Evolutionary conservation across 2,113 vertebrate species (phyloP).

Genomic region (Pluvianellus socialis): DNA sequence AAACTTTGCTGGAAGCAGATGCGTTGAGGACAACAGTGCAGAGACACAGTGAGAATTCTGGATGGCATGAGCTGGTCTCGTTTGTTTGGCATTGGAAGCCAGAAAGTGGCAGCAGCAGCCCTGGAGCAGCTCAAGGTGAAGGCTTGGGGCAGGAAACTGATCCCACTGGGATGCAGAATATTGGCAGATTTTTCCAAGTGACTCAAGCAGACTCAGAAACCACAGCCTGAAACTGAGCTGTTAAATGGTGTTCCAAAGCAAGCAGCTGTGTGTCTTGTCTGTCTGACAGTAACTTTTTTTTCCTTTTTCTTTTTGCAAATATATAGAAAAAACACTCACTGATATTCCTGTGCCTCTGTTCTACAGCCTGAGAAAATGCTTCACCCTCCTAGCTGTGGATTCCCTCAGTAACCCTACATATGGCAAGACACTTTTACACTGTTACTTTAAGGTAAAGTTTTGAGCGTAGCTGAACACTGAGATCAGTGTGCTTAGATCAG

Average conservation of each 20-base stretch:
- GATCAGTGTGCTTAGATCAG: not conserved
- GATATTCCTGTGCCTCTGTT: not conserved
- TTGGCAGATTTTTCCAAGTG: not conserved
- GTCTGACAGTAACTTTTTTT: not conserved
- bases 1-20: not conserved
- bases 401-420: not conserved
- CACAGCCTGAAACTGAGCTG: not conserved
- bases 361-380: not conserved
- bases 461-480: not conserved
- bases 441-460: not conserved
- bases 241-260: not conserved
- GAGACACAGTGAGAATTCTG: not conserved
- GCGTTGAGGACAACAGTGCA: not conserved
- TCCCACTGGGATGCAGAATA: not conserved
- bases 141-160: not conserved
- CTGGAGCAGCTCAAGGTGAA: not conserved
- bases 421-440: not conserved
- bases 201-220: not conserved
- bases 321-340: not conserved
- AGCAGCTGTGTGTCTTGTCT: not conserved
- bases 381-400: not conserved
- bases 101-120: not conserved
- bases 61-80: not conserved
- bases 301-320: not conserved
- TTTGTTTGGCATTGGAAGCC: not conserved